Evolutionary conservation across 2,888 invertebrate species (phyloP).

Genomic region (Limnephilus auricula): DNA sequence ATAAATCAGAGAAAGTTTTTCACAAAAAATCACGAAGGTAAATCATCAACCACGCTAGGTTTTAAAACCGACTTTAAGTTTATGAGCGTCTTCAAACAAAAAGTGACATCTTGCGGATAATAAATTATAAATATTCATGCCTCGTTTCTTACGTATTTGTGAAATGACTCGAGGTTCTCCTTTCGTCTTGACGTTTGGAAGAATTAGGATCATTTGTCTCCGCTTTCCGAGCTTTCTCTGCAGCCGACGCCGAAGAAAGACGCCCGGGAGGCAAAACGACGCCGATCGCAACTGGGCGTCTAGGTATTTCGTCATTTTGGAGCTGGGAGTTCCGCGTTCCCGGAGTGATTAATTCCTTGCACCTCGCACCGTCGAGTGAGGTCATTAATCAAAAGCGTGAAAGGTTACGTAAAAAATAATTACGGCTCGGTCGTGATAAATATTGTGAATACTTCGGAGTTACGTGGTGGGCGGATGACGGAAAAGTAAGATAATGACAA

Average conservation of each 20-base stretch:
- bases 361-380: constrained; percentile 60
- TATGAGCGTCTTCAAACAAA: constrained; percentile 53
- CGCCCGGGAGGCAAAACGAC: constrained; percentile 34
- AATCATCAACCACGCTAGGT: not conserved
- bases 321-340: constrained; percentile 56
- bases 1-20: not conserved
- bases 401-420: constrained; percentile 54
- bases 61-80: not conserved
- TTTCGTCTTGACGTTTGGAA: constrained; percentile 62
- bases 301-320: constrained; percentile 47
- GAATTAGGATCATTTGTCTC: constrained; percentile 65
- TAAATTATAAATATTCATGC: constrained; percentile 65
- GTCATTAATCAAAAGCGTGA: constrained; percentile 61
- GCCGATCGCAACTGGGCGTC: constrained; percentile 4
- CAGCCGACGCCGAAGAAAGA: constrained; percentile 60
- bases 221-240: constrained; percentile 61
- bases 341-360: constrained; percentile 65
- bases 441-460: constrained; percentile 45
- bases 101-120: constrained; percentile 60
- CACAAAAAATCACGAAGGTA: constrained; percentile 3
- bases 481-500: constrained; percentile 43
- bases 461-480: constrained; percentile 41
- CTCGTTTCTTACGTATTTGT: constrained; percentile 60
- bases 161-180: constrained; percentile 52
- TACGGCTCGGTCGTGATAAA: constrained; percentile 46